Percentiles rank a stretch among this genome's conserved stretches.
Evolutionary conservation across 2,888 invertebrate species (phyloP).

Genomic region (Pristionchus mayeri): DNA sequence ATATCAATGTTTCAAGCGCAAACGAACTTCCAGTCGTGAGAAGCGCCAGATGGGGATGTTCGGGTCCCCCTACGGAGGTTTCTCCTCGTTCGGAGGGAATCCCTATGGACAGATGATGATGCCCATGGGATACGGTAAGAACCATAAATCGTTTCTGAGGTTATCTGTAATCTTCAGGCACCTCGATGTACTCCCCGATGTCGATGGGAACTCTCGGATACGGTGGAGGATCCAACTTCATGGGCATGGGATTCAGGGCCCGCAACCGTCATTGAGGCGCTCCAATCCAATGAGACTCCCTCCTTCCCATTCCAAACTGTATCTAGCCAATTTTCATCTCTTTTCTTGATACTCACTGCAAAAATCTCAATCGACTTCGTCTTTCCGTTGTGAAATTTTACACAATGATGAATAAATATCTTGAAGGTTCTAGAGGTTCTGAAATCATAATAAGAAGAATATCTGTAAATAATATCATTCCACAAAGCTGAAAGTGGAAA

Average conservation of each 20-base stretch:
- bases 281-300: neutral
- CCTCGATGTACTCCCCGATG: neutral
- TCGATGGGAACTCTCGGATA: neutral
- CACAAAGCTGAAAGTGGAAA: no score
- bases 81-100: no score
- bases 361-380: neutral
- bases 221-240: neutral
- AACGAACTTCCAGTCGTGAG: neutral
- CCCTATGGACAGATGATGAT: conserved; percentile 5
- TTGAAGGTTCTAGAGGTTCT: neutral
- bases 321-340: neutral
- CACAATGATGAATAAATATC: neutral
- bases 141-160: neutral
- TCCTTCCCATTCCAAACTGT: neutral
- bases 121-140: neutral
- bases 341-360: neutral
- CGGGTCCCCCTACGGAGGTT: neutral
- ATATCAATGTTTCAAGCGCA: neutral
- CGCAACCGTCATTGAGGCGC: neutral
- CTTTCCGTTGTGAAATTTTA: neutral
- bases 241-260: neutral
- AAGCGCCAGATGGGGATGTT: conserved; percentile 30
- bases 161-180: neutral
- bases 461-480: no score
- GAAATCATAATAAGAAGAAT: neutral